phyloP scores from a whole-genome alignment of 2,888 invertebrate genomes.

The Eupithecia vulgata region DNA sequence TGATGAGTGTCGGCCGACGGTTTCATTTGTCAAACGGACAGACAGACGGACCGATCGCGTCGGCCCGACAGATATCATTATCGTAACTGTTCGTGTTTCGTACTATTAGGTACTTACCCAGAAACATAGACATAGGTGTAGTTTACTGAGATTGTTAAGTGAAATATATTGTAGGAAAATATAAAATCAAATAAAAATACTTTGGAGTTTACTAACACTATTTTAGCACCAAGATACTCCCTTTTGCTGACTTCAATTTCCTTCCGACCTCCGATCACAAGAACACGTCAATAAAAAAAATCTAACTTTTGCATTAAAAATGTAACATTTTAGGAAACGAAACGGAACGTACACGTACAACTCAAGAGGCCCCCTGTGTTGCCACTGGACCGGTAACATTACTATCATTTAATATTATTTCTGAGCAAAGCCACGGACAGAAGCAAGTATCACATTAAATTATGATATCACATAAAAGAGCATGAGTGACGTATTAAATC shows the following conservation, averaged over 20 bases:
- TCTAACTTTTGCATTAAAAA: no score
- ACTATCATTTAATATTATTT: background rate
- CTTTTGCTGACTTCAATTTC: no score
- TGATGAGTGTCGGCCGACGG: constrained; percentile 51
- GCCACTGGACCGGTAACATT: no score
- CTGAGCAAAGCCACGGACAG: background rate
- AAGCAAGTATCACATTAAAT: background rate
- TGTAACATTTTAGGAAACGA: no score
- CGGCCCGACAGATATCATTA: background rate
- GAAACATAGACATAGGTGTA: background rate
- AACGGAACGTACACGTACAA: no score
- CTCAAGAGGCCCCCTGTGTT: no score
- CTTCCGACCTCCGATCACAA: no score
- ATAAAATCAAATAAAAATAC: background rate
- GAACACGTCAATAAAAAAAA: no score
- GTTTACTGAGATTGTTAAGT: background rate
- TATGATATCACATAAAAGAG: constrained; percentile 36
- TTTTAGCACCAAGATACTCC: no score
- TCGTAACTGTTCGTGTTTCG: background rate
- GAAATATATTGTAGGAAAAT: background rate
- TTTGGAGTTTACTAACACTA: no score
- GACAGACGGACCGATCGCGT: constrained; percentile 55
- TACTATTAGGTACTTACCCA: background rate
- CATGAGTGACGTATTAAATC: constrained; percentile 63
- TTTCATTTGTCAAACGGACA: constrained; percentile 61